These are phyloP conservation scores for Passer montanus DNA, from an alignment of 2,113 vertebrate genomes.

Conservation along the genomic window DNA sequence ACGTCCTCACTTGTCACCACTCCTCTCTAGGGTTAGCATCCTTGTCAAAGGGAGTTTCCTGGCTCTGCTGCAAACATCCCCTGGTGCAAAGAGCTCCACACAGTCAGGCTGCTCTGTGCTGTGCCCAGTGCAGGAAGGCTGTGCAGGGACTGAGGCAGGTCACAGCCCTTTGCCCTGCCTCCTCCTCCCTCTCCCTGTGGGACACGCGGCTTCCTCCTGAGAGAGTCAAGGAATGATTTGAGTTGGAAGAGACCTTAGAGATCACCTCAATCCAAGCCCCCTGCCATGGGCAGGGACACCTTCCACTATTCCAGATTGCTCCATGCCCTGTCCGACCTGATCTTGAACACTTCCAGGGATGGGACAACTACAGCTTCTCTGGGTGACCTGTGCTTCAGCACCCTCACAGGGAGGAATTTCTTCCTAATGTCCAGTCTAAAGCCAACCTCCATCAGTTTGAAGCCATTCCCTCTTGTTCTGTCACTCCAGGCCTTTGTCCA, in stretches of 20 bases:
- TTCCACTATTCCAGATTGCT: not conserved
- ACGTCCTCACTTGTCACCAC: accelerated
- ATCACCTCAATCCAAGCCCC: not conserved
- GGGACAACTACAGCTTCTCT: not conserved
- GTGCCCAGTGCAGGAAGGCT: not conserved
- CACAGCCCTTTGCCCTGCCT: not conserved
- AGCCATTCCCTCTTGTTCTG: not conserved
- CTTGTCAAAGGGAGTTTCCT: accelerated
- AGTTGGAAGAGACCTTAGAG: not conserved
- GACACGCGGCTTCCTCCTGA: not conserved
- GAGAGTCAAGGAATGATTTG: not conserved
- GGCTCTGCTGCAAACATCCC: not conserved
- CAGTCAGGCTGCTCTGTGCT: not conserved
- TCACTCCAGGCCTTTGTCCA: not conserved
- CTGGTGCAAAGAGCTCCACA: not conserved
- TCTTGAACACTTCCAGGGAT: not conserved
- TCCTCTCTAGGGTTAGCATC: not conserved
- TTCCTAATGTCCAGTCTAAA: not conserved
- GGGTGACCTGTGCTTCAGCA: not conserved
- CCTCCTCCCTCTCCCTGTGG: not conserved
- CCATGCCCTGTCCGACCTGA: not conserved
- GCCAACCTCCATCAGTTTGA: not conserved
- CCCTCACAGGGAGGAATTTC: not conserved
- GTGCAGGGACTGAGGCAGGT: not conserved
- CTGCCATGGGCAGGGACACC: not conserved